A percentile compares a stretch with the other conserved stretches of the same genome.
Evolutionary conservation across 2,113 vertebrate genomes (phyloP).

Genomic region (Mixornis gularis): DNA sequence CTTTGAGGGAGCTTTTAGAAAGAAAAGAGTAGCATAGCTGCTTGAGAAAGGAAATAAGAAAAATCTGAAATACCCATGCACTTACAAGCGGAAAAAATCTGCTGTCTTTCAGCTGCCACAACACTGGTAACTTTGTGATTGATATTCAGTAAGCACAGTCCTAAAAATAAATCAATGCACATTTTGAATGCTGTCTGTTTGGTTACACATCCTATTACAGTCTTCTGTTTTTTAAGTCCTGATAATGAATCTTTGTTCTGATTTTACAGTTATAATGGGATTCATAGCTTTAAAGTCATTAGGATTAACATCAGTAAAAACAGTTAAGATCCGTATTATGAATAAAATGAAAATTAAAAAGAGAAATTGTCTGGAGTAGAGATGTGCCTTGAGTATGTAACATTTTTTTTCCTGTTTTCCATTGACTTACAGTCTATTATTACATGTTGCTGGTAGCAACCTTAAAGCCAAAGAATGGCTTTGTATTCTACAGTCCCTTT

Average conservation of each 20-base stretch:
- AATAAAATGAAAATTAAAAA: not conserved
- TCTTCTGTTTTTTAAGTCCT: not conserved
- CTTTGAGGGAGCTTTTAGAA: not conserved
- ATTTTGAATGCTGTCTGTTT: slow-evolving; percentile 3
- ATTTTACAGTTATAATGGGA: not conserved
- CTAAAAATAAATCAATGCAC: slow-evolving; percentile 21
- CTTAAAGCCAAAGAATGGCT: slow-evolving; percentile 37
- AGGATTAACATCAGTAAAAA: not conserved
- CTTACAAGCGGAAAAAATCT: not conserved
- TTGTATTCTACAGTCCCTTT: not conserved
- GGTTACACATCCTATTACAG: not conserved
- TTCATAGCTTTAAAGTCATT: not conserved
- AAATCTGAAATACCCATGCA: not conserved
- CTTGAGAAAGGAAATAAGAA: not conserved
- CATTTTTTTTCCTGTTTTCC: not conserved
- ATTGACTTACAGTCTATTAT: slow-evolving; percentile 16
- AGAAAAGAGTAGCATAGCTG: not conserved
- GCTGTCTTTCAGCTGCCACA: not conserved
- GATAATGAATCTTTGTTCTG: not conserved
- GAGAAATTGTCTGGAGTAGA: not conserved
- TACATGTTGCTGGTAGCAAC: slow-evolving; percentile 48
- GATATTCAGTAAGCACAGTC: not conserved
- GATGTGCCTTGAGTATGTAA: not conserved
- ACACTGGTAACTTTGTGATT: not conserved
- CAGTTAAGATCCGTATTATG: not conserved